Percentiles rank a stretch among this genome's conserved stretches.
phyloP scores from a whole-genome alignment of 2,888 invertebrate species.

The Coleophora deauratella region DNA sequence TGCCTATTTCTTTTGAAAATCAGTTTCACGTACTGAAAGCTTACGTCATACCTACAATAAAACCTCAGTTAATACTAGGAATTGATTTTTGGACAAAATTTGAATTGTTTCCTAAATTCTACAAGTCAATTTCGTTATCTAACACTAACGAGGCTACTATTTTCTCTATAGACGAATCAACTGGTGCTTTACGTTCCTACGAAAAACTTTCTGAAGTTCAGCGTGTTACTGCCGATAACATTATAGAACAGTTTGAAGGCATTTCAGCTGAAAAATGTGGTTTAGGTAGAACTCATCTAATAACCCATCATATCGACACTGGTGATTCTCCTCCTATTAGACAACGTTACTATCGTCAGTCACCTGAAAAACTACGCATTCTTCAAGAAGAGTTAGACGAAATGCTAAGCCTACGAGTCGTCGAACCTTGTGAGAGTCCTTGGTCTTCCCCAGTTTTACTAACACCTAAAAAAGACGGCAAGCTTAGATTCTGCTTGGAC shows the following conservation, averaged over 20 bases:
- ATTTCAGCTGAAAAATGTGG: conserved; percentile 16
- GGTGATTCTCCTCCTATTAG: conserved; percentile 16
- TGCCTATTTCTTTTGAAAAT: conserved; percentile 10
- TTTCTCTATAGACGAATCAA: neutral
- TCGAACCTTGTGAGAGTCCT: neutral
- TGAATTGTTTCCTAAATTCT: conserved; percentile 9
- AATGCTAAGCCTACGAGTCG: neutral
- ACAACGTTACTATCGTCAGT: conserved; percentile 20
- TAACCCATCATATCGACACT: conserved; percentile 17
- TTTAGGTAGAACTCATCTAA: no score
- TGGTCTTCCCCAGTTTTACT: conserved; percentile 7
- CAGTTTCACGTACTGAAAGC: no score
- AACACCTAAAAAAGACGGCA: conserved; percentile 5
- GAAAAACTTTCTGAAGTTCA: neutral
- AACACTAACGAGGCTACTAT: no score
- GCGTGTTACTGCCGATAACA: conserved; percentile 7
- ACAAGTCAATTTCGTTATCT: neutral
- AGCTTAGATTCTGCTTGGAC: conserved; percentile 10
- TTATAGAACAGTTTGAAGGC: conserved; percentile 11
- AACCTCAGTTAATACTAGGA: conserved; percentile 12
- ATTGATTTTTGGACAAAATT: conserved; percentile 16
- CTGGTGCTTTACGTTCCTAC: neutral
- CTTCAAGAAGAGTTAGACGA: conserved; percentile 1
- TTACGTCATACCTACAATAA: conserved; percentile 11
- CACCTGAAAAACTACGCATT: conserved; percentile 17